Evolutionary conservation across 2,113 vertebrate species (phyloP).

Genomic region (Eubucco bourcierii): DNA sequence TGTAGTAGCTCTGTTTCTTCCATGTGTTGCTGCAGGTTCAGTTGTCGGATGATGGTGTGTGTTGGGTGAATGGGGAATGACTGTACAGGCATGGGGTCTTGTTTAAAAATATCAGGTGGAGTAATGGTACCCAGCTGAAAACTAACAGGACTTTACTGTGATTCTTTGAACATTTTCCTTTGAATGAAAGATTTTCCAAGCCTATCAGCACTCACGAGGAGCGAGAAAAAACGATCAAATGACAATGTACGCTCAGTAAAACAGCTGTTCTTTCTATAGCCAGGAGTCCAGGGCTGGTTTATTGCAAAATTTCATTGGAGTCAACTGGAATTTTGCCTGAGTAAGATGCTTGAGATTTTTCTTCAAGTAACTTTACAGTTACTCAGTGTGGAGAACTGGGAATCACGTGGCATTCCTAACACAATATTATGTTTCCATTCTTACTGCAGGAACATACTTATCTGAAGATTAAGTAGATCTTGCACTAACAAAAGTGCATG

Average conservation of each 20-base stretch:
- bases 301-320: not conserved
- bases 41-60: not conserved
- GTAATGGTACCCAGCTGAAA: not conserved
- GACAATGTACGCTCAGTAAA: not conserved
- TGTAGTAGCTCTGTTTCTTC: not conserved
- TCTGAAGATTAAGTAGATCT: slow-evolving; percentile 48
- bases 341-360: slow-evolving; percentile 29
- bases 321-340: slow-evolving; percentile 38
- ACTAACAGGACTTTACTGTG: not conserved
- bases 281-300: not conserved
- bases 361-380: slow-evolving; percentile 53
- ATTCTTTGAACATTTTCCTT: not conserved
- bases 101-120: not conserved
- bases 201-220: not conserved
- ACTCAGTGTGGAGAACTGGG: not conserved
- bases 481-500: slow-evolving; percentile 9
- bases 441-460: slow-evolving; percentile 2
- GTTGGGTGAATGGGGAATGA: not conserved
- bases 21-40: not conserved
- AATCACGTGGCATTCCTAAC: slow-evolving; percentile 26
- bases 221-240: slow-evolving; percentile 11
- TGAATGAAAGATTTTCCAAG: not conserved
- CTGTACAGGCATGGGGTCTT: not conserved
- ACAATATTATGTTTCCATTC: slow-evolving; percentile 54
- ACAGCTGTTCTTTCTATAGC: slow-evolving; percentile 20